Evolutionary conservation across 2,797 vertebrate genomes (phyloP), one percentile per base, ranked within the genome.

Genomic region (Enteromius fasciolatus): DNA sequence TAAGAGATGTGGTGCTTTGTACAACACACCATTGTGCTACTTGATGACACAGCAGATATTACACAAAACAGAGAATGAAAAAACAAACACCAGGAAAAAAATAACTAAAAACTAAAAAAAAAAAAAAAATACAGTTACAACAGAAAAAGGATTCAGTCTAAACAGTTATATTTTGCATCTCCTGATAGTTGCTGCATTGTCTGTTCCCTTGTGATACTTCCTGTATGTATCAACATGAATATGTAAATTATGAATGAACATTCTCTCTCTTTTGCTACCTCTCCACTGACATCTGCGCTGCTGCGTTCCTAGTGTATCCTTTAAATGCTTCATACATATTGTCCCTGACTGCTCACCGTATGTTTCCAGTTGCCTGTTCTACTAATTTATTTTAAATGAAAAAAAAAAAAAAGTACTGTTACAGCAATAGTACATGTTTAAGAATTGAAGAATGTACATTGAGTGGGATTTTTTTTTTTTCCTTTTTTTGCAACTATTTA

Each of bases 201-300:
- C 69, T 76, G 78, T 88, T 88, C 85, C 70, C 84, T 84, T 78
- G 59, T 28, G 80, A 85, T 77, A 84, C 52, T 63, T 86, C 74
- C 52, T 84, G 73, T 69, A 39, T 87, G 63, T 93, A 85, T 83
- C 68, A 80, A 70, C 77, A 33, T 80, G 57, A 73, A 64, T 46
- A 75, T 76, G 63, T 67, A 66, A 76, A 76, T 59, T 72, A 75
- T 83, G 78, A 86, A 82, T 84, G 77, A 82, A 57, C 68, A 76
- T 85, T 86, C 86, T 94, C 93, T 95, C 93, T 94, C 92, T 93
- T 94, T 94, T 92, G 88, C 92, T 93, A 92, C 76, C 66, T 86
- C 85, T 85, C 83, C 70, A 6, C 76, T 63, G 81, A 67, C 75
- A 57, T 50, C 28, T 14, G 39, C 28, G 67, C 33, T 5, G 28